Percentiles rank a stretch among this genome's conserved stretches.
These are phyloP conservation scores for Caradrina kadenii DNA, from an alignment of 2,888 invertebrate species.

Conservation along the genomic window DNA sequence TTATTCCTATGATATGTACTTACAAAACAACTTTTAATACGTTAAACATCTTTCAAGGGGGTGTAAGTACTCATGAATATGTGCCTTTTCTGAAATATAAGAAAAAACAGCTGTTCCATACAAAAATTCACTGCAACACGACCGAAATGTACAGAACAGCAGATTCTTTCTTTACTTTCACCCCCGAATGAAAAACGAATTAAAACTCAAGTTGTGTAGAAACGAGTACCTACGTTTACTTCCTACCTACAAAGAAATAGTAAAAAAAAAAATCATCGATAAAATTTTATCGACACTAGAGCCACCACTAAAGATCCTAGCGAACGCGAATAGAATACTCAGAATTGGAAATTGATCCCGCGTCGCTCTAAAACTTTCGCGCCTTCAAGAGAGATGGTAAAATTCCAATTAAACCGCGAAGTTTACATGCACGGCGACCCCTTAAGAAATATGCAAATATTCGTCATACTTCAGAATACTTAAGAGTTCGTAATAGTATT, in stretches of 20 bases:
- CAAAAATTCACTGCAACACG: too few species aligned
- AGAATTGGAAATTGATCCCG: constrained; percentile 85
- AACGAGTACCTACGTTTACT: neutral
- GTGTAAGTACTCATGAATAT: too few species aligned
- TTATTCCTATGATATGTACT: too few species aligned
- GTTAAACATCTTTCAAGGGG: too few species aligned
- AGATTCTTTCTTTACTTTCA: too few species aligned
- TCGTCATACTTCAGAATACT: constrained; percentile 55
- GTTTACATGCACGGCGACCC: constrained; percentile 74
- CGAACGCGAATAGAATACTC: constrained; percentile 78
- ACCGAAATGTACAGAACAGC: too few species aligned
- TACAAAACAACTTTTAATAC: too few species aligned
- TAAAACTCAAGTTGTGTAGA: neutral
- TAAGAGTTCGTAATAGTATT: constrained; percentile 63
- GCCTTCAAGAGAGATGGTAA: constrained; percentile 72
- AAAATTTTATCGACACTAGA: constrained; percentile 37
- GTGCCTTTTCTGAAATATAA: too few species aligned
- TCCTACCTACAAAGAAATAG: neutral
- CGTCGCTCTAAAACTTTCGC: constrained; percentile 73
- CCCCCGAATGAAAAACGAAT: too few species aligned
- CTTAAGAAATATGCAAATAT: constrained; percentile 71
- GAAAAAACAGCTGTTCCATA: too few species aligned
- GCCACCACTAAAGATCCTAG: constrained; percentile 63
- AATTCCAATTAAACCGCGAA: constrained; percentile 81
- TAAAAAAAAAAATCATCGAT: constrained; percentile 31